Percentiles rank a stretch among this genome's conserved stretches.
These are phyloP conservation scores for Neosilurus mollespiculum DNA, from an alignment of 2,797 vertebrate species.

Conservation along the genomic window DNA sequence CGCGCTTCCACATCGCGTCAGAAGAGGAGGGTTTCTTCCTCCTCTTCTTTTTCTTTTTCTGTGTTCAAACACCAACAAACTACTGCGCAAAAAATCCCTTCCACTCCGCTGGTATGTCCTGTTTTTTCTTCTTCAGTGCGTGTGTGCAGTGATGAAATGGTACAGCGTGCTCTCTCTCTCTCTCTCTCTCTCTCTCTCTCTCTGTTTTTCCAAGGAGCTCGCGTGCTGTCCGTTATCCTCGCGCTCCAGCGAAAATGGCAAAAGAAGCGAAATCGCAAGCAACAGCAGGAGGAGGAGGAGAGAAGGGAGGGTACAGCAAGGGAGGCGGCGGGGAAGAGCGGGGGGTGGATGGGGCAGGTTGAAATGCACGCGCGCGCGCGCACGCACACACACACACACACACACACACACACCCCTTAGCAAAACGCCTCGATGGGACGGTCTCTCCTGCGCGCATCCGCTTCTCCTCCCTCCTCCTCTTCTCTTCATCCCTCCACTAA, in stretches of 20 bases:
- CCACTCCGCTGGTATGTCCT: not conserved
- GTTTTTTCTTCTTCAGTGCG: not conserved
- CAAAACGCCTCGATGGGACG: slow-evolving; percentile 65
- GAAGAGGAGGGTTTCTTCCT: slow-evolving; percentile 25
- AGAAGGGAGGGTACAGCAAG: not conserved
- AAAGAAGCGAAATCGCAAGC: slow-evolving; percentile 33
- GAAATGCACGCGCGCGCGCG: slow-evolving; percentile 22
- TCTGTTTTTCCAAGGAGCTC: not conserved
- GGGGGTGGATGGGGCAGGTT: not conserved
- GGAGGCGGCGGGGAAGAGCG: not conserved
- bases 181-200: not conserved
- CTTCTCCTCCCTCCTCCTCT: not conserved
- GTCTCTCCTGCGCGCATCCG: slow-evolving; percentile 68
- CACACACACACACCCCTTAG: slow-evolving; percentile 35
- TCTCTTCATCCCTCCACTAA: slow-evolving; percentile 73
- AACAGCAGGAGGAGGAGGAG: slow-evolving; percentile 19
- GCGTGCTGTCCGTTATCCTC: slow-evolving; percentile 27
- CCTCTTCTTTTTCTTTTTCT: slow-evolving; percentile 5
- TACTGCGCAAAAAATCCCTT: slow-evolving; percentile 15
- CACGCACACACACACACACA: slow-evolving; percentile 10
- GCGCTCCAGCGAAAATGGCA: slow-evolving; percentile 33
- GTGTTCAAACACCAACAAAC: slow-evolving; percentile 27
- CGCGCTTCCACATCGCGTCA: slow-evolving; percentile 61
- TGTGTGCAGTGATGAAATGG: slow-evolving; percentile 17
- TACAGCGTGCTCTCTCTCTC: not conserved